Evolutionary conservation across 2,797 vertebrate genomes (phyloP).

Genomic region (Rhabdophis nuchalis): DNA sequence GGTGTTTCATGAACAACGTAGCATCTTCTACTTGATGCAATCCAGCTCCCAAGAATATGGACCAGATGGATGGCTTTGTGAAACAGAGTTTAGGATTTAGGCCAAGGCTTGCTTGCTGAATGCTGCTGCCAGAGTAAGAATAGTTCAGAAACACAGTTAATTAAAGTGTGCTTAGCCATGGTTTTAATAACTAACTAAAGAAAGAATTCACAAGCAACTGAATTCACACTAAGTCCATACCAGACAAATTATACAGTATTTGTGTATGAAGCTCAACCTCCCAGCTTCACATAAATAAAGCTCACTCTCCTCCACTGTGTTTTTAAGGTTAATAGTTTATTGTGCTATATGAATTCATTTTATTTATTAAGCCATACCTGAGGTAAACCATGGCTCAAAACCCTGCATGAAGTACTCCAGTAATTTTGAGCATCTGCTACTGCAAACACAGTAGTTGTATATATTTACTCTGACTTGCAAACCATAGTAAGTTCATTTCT

Average conservation of each 20-base stretch:
- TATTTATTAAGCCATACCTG: not conserved
- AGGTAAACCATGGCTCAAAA: not conserved
- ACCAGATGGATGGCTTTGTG: not conserved
- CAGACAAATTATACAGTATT: not conserved
- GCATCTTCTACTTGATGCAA: not conserved
- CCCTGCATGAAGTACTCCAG: not conserved
- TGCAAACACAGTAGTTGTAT: not conserved
- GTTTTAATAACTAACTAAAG: not conserved
- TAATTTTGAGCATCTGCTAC: not conserved
- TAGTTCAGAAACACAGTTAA: not conserved
- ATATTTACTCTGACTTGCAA: not conserved
- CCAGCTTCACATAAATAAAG: not conserved
- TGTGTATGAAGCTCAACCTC: not conserved
- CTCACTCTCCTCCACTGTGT: not conserved
- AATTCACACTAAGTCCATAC: not conserved
- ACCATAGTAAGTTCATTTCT: not conserved
- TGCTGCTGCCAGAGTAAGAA: not conserved
- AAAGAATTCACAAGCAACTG: not conserved
- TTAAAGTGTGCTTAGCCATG: not conserved
- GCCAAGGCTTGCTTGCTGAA: not conserved
- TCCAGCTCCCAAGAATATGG: not conserved
- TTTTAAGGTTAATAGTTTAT: not conserved
- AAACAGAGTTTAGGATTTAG: not conserved
- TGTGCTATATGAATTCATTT: not conserved
- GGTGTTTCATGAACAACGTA: not conserved